Evolutionary conservation across 2,113 vertebrate genomes (phyloP).

Genomic region (Oophaga pumilio): DNA sequence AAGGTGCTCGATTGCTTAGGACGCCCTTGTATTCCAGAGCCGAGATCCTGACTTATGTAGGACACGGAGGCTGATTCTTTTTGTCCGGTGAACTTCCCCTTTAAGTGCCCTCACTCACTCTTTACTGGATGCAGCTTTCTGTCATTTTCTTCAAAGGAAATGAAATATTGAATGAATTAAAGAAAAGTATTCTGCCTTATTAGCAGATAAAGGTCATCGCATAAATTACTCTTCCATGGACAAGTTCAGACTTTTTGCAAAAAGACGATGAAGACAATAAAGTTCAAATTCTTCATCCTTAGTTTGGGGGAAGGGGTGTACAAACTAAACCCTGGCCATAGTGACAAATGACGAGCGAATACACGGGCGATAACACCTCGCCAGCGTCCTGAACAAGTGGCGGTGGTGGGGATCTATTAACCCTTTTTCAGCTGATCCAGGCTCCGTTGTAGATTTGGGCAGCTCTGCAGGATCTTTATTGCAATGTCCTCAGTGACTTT

Average conservation of each 20-base stretch:
- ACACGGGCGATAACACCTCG: not conserved
- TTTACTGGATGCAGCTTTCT: not conserved
- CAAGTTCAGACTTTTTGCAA: not conserved
- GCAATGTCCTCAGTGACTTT: too few species aligned
- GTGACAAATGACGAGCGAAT: conserved; percentile 34
- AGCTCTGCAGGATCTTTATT: too few species aligned
- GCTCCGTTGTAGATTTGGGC: not conserved
- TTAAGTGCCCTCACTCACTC: not conserved
- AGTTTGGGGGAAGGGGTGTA: not conserved
- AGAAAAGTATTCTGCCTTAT: conserved; percentile 27
- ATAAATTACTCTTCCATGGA: conserved; percentile 35
- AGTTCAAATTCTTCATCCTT: not conserved
- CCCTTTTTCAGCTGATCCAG: too few species aligned
- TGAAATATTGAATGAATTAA: conserved; percentile 36
- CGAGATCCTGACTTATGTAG: too few species aligned
- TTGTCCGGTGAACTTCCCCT: not conserved
- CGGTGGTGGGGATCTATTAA: too few species aligned
- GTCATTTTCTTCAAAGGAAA: not conserved
- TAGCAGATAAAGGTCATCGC: conserved; percentile 44
- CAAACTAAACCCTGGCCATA: not conserved
- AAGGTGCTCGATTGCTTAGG: too few species aligned
- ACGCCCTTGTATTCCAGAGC: too few species aligned
- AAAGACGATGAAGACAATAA: not conserved
- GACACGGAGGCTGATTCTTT: too few species aligned
- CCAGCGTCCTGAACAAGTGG: too few species aligned